Base-by-base conservation (phyloP, 2,888 invertebrate genomes). In the Drosophila suboccidentalis region DNA sequence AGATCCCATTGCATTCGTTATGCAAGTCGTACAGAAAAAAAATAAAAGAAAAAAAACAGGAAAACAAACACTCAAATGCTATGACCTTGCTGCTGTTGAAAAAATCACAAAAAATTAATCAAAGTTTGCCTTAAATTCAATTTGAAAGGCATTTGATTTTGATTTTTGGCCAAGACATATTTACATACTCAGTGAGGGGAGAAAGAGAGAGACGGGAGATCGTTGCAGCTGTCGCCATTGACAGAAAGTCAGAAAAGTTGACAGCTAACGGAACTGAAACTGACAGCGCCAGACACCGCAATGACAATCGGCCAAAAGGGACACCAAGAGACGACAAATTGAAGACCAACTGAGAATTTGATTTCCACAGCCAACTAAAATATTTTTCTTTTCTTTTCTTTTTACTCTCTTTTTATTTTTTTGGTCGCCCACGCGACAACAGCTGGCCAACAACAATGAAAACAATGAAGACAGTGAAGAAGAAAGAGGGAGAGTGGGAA, bases 241-340 rank as follows among this genome's bases (percentile, higher is more conserved):
- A 81, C 80, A 74, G 78, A 74, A 77, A 80, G 81, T 81, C 80
- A 78, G 11, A 32, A 78, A 81, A 77, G 77, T 81, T 81, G 80
- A 76, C 80, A 80, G 78, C 77, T 58, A 74, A 79, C 80, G 81
- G 81, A 81, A 78, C 78, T 80, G 76, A 74, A 78, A 62, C 71
- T 80, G 80, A 78, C 80, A 81, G 78, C 76, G 55, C 44, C 80
- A 78, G 78, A 71, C 78, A 80, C 80, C 80, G 66, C 80, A 80
- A 79, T 71, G 80, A 80, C 80, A 80, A 80, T 80, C 78, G 75
- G 67, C 75, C 74, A 70, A 76, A 77, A 71, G 73, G 73, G 65
- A 76, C 73, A 34, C 58, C 50, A 61, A 57, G 58, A 44, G 47
- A 57, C 57, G 38, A 57, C 39, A 76, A 76, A 73, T 73, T 77